Evolutionary conservation across 2,888 invertebrate genomes (phyloP), one percentile per base, ranked within the genome.

Genomic region (Erannis defoliaria): DNA sequence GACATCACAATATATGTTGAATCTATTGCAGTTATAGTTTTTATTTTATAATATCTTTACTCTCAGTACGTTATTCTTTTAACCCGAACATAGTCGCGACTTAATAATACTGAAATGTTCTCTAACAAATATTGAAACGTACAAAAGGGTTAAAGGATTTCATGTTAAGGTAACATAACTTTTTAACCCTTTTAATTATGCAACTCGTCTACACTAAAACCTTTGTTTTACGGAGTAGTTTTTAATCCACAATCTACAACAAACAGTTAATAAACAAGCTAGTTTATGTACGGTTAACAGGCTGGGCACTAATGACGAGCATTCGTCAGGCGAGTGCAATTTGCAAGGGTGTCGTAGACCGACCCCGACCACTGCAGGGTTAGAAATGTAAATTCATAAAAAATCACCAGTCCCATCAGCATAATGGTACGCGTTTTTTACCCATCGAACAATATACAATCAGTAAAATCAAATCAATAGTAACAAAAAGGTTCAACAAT

Each of bases 231-330:
- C 31, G 46, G 19, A 0, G 31, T 31, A 19, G 46, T 46, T 46
- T 46, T 46, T 46, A 46, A 46, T 46, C 31, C 5, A 31, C 46
- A 19, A 46, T 46, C 31, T 46, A 46, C 46, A 46, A 46, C 12
- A 9, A 46, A 33, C 46, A 46, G 46, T 31, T 10, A 31, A 10
- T 46, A 46, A 46, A 46, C 12, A 18, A 31, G 18, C 18, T 18
- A 18, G 18, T 46, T 46, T 31, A 46, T 46, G 33, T 46, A 2
- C 18, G 19, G 14, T 12, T 33, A 46, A 46, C 31, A 12, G 19
- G 31, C 19, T 19, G 46, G 46, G 6, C 43, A 31, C 19, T 29
- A 54, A 35, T 16, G 12, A 10, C 16, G 42, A 43, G 19, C 6
- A 18, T 10, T 31, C 23, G 43, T 12, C 35, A 33, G 12, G 43